Base-by-base conservation (phyloP, 1,140 invertebrate genomes). In the Meloidogyne hapla region DNA sequence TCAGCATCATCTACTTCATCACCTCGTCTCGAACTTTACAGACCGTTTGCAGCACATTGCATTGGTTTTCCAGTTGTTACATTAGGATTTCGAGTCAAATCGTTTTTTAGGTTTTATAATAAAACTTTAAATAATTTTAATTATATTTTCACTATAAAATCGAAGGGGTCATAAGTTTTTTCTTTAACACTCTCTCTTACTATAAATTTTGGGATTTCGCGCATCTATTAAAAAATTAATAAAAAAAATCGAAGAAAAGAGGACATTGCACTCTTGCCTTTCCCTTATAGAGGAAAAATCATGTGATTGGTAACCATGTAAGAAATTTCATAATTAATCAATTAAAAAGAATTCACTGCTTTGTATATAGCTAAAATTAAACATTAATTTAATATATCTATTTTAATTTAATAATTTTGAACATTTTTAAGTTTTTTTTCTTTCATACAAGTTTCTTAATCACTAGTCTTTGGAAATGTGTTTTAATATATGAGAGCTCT, bases 11-110 rank as follows among this genome's bases (percentile, higher is more conserved):
- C 94, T 87, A 92, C 92, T 88, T 91, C 94, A 89, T 93, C 93
- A 77, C 92, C 93, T 88, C 93, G 94, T 89, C 90, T 95, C 88
- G 94, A 96, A 90, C 91, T 97, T 74, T 98, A 94, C 91, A 91
- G 94, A 87, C 95, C 96, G 75, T 96, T 99, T 89, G 96, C 96
- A 80, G 96, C 96, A 80, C 96, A 99, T 89, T 98, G 93, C 89
- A 94, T 97, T 89, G 94, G 96, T 76, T 98, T 97, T 91, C 95
- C 95, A 81, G 93, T 96, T 81, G 94, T 98, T 64, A 96, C 94
- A 78, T 91, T 98, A 85, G 94, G 95, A 80, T 96, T 97, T 90
- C 94, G 80, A 42, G 81, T 81, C 38, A 81, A 81, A 66, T 83
- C 81, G 15, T 81, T 83, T 48, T 81, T 81, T 67, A 75, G 67